Conservation (phyloP, 2,888 invertebrate genomes). For the Epistrophe eligans region DNA sequence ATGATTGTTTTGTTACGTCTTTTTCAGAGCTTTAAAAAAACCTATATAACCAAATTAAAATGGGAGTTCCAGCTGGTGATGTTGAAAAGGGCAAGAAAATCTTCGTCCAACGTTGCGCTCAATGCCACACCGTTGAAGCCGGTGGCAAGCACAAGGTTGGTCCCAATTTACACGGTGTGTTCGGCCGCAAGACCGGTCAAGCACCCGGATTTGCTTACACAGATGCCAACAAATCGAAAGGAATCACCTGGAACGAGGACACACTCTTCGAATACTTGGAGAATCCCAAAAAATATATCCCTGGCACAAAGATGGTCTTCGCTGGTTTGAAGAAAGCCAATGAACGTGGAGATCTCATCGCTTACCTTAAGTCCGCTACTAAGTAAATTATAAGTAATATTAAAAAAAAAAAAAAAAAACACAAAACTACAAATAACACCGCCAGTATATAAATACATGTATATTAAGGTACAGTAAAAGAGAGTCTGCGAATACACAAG, state of each 20-base stretch:
- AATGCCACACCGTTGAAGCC: slow-evolving; percentile 97
- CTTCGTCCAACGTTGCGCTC: slow-evolving; percentile 97
- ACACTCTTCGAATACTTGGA: slow-evolving; percentile 97
- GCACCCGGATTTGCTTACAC: slow-evolving; percentile 95
- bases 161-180: slow-evolving; percentile 95
- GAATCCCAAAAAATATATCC: slow-evolving; percentile 99
- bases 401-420: neutral
- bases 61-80: slow-evolving; percentile 94
- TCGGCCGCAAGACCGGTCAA: slow-evolving; percentile 97
- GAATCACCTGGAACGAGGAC: slow-evolving; percentile 96
- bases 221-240: slow-evolving; percentile 97
- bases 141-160: slow-evolving; percentile 99
- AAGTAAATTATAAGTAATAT: slow-evolving; percentile 59
- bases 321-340: slow-evolving; percentile 98
- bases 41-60: slow-evolving; percentile 79
- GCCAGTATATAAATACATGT: slow-evolving; percentile 61
- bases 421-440: slow-evolving; percentile 71
- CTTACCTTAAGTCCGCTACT: slow-evolving; percentile 89
- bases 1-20: slow-evolving; percentile 10
- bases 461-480: slow-evolving; percentile 39
- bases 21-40: slow-evolving; percentile 50
- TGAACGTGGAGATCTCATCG: slow-evolving; percentile 97
- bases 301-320: slow-evolving; percentile 99
- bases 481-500: slow-evolving; percentile 35
- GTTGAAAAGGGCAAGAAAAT: slow-evolving; percentile 98